Base-by-base conservation (phyloP, 2,113 vertebrate genomes). In the Osmerus mordax region DNA sequence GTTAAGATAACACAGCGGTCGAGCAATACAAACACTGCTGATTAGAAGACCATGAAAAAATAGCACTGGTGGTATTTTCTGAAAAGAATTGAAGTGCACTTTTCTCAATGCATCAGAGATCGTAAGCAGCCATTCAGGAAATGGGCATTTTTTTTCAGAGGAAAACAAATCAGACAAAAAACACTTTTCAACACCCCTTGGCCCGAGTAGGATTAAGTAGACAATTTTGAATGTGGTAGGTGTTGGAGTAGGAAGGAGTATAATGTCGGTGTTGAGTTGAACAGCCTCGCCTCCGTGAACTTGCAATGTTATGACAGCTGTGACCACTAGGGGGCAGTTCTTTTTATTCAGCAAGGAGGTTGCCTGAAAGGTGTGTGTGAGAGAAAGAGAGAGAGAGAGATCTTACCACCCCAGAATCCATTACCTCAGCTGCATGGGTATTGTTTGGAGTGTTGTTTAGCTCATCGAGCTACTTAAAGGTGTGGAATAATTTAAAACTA, bases 251-350 rank as follows among this genome's bases (percentile, higher is more conserved):
- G 29, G 51, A 69, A 18, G 15, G n/a, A 55, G 60, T 78, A 77
- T 63, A 65, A 78, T 52, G 71, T 67, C 52, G 7, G 62, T 70
- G 76, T n/a, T 69, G 63, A 63, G 73, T 8, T 11, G 41, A 47
- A 60, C 62, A 12, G 51, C 23, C 28, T 67, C 19, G 5, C 1
- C 8, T 2, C 0, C 16, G 14, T 19, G 36, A 13, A 65, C 63
- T 21, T 16, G 54, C 12, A 18, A 11, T 70, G 64, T 80, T 83
- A 73, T 77, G 72, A 52, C 71, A 53, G 75, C 25, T 63, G 71
- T 67, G 67, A 74, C 91, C 90, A 91, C 90, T 80, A 91, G 91
- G 81, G 90, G 91, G 90, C 89, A 86, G 77, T 58, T 87, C 86
- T 60, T 80, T 74, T 85, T 78, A 82, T 71, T n/a, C 3, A 29